These are phyloP conservation scores for Corvus hawaiiensis DNA, from an alignment of 2,113 vertebrate species.

Conservation along the genomic window DNA sequence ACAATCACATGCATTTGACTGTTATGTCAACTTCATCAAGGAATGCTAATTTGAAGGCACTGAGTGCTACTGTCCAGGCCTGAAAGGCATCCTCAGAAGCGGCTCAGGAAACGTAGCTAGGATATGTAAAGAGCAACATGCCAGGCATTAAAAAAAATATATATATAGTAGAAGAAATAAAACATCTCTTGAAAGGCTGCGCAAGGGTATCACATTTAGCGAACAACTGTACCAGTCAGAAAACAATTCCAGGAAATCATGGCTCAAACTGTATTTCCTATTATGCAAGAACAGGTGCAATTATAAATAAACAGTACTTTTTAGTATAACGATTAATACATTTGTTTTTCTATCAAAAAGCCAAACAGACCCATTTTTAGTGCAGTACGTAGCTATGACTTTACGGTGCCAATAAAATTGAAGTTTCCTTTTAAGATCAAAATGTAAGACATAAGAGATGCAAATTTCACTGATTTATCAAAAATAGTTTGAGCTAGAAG, in stretches of 20 bases:
- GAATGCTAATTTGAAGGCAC: conserved; percentile 1
- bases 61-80: background rate
- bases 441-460: background rate
- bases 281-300: conserved; percentile 49
- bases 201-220: background rate
- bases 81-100: background rate
- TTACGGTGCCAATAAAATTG: background rate
- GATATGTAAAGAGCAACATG: background rate
- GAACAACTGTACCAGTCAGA: conserved; percentile 18
- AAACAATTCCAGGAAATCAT: conserved; percentile 65
- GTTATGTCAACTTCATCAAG: background rate
- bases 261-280: conserved; percentile 35
- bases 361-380: background rate
- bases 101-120: background rate
- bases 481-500: background rate
- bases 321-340: background rate
- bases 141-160: background rate
- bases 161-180: background rate
- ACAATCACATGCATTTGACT: background rate
- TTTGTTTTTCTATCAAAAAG: background rate
- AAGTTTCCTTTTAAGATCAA: background rate
- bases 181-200: background rate
- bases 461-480: background rate
- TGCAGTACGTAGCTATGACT: background rate
- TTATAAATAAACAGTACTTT: conserved; percentile 23